A percentile compares a stretch with the other conserved stretches of the same genome.
phyloP scores from a whole-genome alignment of 2,113 vertebrate genomes.

The Lampris megalopsis region DNA sequence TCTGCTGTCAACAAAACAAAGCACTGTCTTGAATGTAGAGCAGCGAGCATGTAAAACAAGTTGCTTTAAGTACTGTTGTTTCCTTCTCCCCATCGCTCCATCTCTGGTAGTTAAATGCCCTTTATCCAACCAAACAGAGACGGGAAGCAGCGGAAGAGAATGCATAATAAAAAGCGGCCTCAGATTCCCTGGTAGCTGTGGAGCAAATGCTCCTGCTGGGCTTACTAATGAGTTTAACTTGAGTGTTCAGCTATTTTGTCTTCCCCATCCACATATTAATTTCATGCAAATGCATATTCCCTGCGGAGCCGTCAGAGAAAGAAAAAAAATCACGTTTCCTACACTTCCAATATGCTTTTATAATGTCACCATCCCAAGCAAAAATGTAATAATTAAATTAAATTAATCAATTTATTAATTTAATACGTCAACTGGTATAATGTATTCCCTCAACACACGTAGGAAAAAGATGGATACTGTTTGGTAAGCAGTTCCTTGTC shows the following conservation, averaged over 20 bases:
- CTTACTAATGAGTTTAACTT: conserved; percentile 75
- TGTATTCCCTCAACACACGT: background rate
- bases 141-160: conserved; percentile 48
- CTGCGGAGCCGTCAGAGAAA: conserved; percentile 37
- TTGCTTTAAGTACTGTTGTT: conserved; percentile 40
- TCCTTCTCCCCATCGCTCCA: conserved; percentile 8
- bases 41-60: conserved; percentile 21
- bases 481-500: background rate
- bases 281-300: conserved; percentile 70
- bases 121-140: conserved; percentile 69
- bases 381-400: too few species aligned
- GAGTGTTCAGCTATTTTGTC: conserved; percentile 65
- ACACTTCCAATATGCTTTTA: conserved; percentile 49
- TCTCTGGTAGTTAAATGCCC: conserved; percentile 53
- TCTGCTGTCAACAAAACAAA: conserved; percentile 10
- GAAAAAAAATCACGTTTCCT: conserved; percentile 31
- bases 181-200: conserved; percentile 62
- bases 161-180: conserved; percentile 66
- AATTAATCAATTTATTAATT: background rate
- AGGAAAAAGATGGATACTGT: background rate
- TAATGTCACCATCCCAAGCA: conserved; percentile 4
- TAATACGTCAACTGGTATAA: conserved; percentile 25
- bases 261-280: conserved; percentile 64
- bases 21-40: background rate
- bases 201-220: conserved; percentile 68